Evolutionary conservation across 2,888 invertebrate genomes (phyloP).

Genomic region (Bruchidius siliquastri): DNA sequence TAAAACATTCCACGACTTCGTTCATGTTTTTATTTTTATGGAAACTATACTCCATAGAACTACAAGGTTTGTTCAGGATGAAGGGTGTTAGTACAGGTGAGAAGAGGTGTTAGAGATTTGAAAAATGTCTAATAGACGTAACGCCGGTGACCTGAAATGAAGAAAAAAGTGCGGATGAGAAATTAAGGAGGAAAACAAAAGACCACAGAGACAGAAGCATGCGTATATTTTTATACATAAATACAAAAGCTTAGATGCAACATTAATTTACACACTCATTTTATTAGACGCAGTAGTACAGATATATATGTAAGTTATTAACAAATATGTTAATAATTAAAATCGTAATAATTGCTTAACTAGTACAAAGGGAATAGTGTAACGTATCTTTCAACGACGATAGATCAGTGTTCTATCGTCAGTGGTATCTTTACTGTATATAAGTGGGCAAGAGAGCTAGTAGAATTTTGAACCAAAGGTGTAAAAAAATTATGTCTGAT

Average conservation of each 20-base stretch:
- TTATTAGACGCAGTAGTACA: not conserved
- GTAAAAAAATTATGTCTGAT: too few relatives aligned
- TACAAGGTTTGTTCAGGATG: not conserved
- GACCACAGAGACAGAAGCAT: conserved; percentile 30
- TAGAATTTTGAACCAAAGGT: too few relatives aligned
- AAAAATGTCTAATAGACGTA: conserved; percentile 54
- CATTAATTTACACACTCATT: conserved; percentile 13
- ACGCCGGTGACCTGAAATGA: conserved; percentile 61
- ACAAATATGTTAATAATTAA: conserved; percentile 9
- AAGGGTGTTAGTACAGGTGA: conserved; percentile 18
- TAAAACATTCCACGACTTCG: not conserved
- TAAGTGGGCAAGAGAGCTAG: too few relatives aligned
- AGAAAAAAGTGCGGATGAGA: conserved; percentile 42
- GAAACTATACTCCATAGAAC: not conserved
- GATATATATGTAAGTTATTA: conserved; percentile 7
- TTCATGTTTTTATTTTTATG: not conserved
- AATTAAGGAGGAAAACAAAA: conserved; percentile 30
- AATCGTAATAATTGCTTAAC: conserved; percentile 16
- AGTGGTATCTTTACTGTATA: too few relatives aligned
- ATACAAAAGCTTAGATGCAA: conserved; percentile 13
- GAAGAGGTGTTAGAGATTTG: conserved; percentile 16
- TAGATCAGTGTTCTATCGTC: too few relatives aligned
- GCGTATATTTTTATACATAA: conserved; percentile 33
- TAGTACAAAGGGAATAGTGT: not conserved
- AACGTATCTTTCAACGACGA: too few relatives aligned